Conservation (phyloP, 1,140 invertebrate genomes). For the Caenorhabditis brenneri region DNA sequence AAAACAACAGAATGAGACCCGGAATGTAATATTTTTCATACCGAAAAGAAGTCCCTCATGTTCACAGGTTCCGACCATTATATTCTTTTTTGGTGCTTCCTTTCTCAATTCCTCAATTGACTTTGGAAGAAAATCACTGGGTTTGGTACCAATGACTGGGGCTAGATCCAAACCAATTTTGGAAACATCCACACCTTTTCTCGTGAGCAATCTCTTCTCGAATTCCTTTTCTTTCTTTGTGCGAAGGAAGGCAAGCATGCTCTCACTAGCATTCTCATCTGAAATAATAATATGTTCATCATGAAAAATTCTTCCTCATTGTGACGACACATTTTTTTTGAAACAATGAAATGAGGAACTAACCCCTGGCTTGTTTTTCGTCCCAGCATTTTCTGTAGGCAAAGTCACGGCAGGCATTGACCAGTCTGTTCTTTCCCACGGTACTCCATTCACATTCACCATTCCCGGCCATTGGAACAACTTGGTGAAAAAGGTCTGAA, state of each 20-base stretch:
- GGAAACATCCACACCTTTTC: constrained; percentile 49
- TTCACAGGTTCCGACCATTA: constrained; percentile 55
- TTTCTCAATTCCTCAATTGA: constrained; percentile 47
- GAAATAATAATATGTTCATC: not conserved
- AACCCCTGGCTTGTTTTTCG: not conserved
- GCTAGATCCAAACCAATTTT: constrained; percentile 49
- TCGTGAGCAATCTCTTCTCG: constrained; percentile 44
- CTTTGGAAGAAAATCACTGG: constrained; percentile 52
- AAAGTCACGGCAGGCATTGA: constrained; percentile 32
- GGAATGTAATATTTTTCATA: not conserved
- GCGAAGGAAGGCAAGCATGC: constrained; percentile 49
- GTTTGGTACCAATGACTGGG: constrained; percentile 36
- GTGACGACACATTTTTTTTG: not conserved
- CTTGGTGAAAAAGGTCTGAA: constrained; percentile 62
- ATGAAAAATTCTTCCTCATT: not conserved
- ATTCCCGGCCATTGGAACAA: constrained; percentile 60
- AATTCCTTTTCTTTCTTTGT: constrained; percentile 42
- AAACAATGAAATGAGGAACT: not conserved
- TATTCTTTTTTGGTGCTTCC: constrained; percentile 50
- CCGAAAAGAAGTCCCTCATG: constrained; percentile 53
- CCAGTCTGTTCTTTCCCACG: constrained; percentile 30
- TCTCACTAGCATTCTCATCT: constrained; percentile 28
- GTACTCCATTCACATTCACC: constrained; percentile 56
- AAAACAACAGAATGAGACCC: not conserved
- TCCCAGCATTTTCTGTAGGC: constrained; percentile 47